Evolutionary conservation across 2,888 invertebrate genomes (phyloP), one percentile per base, ranked within the genome.

Genomic region (Marronus borbonicus): DNA sequence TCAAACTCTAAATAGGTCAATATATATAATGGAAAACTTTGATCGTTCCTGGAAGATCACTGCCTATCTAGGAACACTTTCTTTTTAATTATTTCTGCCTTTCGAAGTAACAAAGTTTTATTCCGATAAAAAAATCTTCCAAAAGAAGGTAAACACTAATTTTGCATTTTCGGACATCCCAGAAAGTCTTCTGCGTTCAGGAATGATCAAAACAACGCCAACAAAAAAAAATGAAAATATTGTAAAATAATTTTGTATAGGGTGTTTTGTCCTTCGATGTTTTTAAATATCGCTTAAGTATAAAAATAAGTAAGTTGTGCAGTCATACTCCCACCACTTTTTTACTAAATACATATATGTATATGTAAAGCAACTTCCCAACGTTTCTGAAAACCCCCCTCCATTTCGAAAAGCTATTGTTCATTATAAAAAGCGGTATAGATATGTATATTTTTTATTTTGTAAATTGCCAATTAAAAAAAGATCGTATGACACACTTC

Each of bases 201-300:
- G 20, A 55, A 65, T 36, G 28, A 44, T 66, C 28, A 66, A 52
- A 66, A 66, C 2, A 50, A 12, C 36, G 62, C 17, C 24, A 39
- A 3, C 12, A 76, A 36, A 17, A 60, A 12, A 77, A n/a, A 77
- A 10, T 77, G 70, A 77, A 77, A 70, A 77, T 70, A 77, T 70
- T 77, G 77, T 77, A 77, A 69, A 78, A 75, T 78, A 65, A 36
- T 24, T 75, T 78, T 78, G 78, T 78, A 76, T 66, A 76, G 78
- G 44, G 72, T 78, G 78, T 78, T 76, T 36, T 36, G 31, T 36
- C 31, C 14, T 68, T 78, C 76, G 31, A 39, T 78, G 66, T 78
- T 68, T 64, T 31, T 66, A 69, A 74, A 76, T 74, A 68, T 78
- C 64, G 39, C 28, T 4, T 60, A 64, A 64, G 31, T 36, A 28